Evolutionary conservation across 1,140 invertebrate genomes (phyloP).

Genomic region (Tribolium castaneum): DNA sequence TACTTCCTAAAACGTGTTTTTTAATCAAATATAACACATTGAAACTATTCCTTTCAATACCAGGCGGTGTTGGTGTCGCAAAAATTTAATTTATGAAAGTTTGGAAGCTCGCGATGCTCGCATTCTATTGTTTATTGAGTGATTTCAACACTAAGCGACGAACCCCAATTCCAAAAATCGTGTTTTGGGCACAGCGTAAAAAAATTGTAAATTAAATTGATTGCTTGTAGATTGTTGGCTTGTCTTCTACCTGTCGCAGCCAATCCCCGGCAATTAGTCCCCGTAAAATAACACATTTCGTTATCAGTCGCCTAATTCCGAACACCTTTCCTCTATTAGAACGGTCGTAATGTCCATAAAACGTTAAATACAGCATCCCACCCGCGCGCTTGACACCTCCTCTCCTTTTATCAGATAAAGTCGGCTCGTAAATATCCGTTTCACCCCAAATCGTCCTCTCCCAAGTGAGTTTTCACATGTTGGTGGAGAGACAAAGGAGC

Average conservation of each 20-base stretch:
- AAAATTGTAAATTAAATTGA: neutral
- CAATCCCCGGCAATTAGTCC: constrained; percentile 54
- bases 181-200: neutral
- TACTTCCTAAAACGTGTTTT: no score
- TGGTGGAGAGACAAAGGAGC: constrained; percentile 4
- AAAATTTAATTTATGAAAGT: no score
- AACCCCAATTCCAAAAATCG: neutral
- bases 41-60: no score
- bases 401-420: constrained; percentile 53
- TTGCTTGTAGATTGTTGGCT: neutral
- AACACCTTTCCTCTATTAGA: constrained; percentile 52
- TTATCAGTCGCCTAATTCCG: constrained; percentile 49
- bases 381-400: constrained; percentile 53
- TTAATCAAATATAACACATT: no score
- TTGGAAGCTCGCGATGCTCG: no score
- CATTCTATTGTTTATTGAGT: no score
- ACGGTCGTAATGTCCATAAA: constrained; percentile 49
- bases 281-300: constrained; percentile 54
- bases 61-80: no score
- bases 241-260: constrained; percentile 12
- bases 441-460: neutral
- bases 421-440: constrained; percentile 52
- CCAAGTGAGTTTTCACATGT: neutral
- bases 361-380: constrained; percentile 53
- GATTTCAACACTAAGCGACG: no score